Conservation (phyloP, 2,113 vertebrate genomes). For the Camelus bactrianus region DNA sequence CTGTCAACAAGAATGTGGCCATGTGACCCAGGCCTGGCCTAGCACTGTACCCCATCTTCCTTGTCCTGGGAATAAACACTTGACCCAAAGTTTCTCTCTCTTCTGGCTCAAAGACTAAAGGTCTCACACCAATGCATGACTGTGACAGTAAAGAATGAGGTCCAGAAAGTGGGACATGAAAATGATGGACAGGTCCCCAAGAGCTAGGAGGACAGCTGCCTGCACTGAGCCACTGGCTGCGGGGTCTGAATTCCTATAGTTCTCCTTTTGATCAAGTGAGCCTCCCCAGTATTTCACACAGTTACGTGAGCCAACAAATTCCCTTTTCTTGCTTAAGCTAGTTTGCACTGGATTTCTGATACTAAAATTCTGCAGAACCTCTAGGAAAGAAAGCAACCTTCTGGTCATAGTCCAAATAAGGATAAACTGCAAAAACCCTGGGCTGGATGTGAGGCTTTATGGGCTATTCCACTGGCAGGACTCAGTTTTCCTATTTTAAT, state of each 20-base stretch:
- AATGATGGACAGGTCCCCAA: neutral
- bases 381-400: slow-evolving; percentile 1
- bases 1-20: neutral
- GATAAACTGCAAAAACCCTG: slow-evolving; percentile 17
- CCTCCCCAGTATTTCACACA: neutral
- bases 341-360: slow-evolving; percentile 7
- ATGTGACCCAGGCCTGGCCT: neutral
- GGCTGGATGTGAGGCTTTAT: neutral
- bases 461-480: neutral
- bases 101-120: neutral
- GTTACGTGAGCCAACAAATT: neutral
- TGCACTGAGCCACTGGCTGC: no score
- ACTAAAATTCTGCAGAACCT: neutral
- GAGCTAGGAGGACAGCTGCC: neutral
- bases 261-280: neutral
- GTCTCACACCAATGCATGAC: neutral
- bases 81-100: neutral
- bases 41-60: neutral
- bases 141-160: neutral
- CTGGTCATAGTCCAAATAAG: neutral
- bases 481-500: slow-evolving; percentile 11
- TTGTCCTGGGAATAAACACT: neutral
- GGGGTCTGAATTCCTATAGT: neutral
- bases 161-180: neutral
- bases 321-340: neutral